phyloP scores from a whole-genome alignment of 2,888 invertebrate species.

The Drosophila putrida region DNA sequence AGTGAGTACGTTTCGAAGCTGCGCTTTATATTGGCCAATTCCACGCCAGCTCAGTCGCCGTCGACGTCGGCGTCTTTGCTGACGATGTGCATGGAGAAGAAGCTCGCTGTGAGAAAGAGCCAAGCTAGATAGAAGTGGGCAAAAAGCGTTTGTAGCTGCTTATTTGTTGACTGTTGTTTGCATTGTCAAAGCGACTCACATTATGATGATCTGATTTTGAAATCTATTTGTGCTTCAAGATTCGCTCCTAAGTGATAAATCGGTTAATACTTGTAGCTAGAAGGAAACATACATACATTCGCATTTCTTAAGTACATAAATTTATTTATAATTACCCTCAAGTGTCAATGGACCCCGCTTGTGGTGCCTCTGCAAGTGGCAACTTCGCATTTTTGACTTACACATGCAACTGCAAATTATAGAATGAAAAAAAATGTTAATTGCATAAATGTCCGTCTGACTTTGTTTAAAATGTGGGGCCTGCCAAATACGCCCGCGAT shows the following conservation, averaged over 20 bases:
- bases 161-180: constrained; percentile 44
- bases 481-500: constrained; percentile 49
- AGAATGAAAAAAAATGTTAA: constrained; percentile 49
- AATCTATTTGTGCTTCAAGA: constrained; percentile 37
- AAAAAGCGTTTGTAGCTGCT: constrained; percentile 23
- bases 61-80: constrained; percentile 1
- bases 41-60: constrained; percentile 34
- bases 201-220: constrained; percentile 19
- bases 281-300: constrained; percentile 14
- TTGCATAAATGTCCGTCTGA: constrained; percentile 27
- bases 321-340: constrained; percentile 48
- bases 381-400: constrained; percentile 46
- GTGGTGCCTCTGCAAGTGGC: constrained; percentile 12
- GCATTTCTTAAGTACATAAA: constrained; percentile 11
- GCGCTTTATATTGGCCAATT: constrained; percentile 71
- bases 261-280: constrained; percentile 54
- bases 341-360: constrained; percentile 56
- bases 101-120: constrained; percentile 24
- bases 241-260: constrained; percentile 58
- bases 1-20: constrained; percentile 52
- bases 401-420: constrained; percentile 49
- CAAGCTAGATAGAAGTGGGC: constrained; percentile 25
- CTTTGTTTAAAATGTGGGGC: constrained; percentile 16
- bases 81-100: constrained; percentile 34
- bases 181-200: constrained; percentile 40